Evolutionary conservation across 2,113 vertebrate genomes (phyloP), one percentile per base, ranked within the genome.

Genomic region (Heterotis niloticus): DNA sequence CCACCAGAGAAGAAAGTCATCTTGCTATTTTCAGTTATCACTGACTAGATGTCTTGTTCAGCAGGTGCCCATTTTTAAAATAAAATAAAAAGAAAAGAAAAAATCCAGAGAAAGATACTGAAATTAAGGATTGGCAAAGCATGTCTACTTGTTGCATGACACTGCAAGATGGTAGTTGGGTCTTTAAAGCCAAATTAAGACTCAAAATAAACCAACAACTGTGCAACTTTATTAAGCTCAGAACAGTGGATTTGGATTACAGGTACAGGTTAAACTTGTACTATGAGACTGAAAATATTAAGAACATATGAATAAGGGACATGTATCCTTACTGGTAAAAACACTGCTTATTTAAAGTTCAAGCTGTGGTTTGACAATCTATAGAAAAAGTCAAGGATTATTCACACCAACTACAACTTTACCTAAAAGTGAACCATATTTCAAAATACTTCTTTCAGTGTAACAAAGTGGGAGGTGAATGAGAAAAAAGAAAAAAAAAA

Each of bases 361-460:
- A 83, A 79, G 34, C 76, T 70, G 79, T 73, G 80, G 71, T 56
- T 75, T 80, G 79, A 84, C 79, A 81, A 64, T 83, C 80, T 83
- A 83, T 76, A 77, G 90, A 79, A 54, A 71, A 70, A 71, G 80
- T 78, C 52, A 91, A 88, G 89, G 88, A 92, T 44, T 92, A 93
- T 88, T 90, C 92, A 93, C 93, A 85, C 87, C 88, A 85, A 86
- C 92, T 92, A 90, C 57, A 83, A 78, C 24, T 44, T 64, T 91
- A 89, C 87, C 91, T 89, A 73, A 80, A 69, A 70, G 89, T 90
- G 90, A 90, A 89, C 26, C 18, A 51, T 9, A 89, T 84, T 90
- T 91, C 92, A 62, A 62, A 80, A 20, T n/a, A 14, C 11, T 65
- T 52, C 54, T 13, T 57, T 62, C 74, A 78, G 64, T 81, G 81